A percentile compares a stretch with the other conserved stretches of the same genome.
Evolutionary conservation across 2,888 invertebrate species (phyloP).

Genomic region (Caenorhabditis macrosperma): DNA sequence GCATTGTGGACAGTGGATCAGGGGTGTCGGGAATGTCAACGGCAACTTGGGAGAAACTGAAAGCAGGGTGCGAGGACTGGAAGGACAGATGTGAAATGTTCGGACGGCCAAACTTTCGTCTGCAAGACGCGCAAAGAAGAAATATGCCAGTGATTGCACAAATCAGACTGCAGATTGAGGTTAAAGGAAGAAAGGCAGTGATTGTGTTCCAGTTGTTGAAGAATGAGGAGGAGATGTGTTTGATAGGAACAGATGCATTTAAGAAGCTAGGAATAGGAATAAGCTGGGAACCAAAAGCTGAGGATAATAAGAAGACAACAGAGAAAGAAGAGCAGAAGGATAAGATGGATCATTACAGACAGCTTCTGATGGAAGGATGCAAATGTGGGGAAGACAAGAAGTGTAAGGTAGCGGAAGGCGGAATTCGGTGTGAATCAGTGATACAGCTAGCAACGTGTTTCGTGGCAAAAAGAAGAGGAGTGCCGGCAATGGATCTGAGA

Average conservation of each 20-base stretch:
- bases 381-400: too few species aligned
- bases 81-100: neutral
- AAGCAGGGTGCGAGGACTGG: neutral
- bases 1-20: neutral
- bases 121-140: neutral
- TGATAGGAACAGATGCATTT: constrained; percentile 9
- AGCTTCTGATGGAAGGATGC: too few species aligned
- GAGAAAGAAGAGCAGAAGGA: too few species aligned
- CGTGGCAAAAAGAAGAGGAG: too few species aligned
- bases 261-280: neutral
- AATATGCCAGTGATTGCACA: neutral
- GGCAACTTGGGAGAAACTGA: neutral
- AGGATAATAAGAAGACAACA: too few species aligned
- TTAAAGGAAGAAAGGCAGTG: neutral
- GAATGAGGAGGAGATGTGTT: neutral
- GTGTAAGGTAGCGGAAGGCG: too few species aligned
- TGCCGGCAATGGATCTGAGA: too few species aligned
- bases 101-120: neutral
- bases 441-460: too few species aligned
- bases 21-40: neutral
- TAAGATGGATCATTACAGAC: too few species aligned
- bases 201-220: constrained; percentile 1
- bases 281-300: too few species aligned
- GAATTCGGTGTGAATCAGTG: too few species aligned
- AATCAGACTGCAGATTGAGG: neutral